Evolutionary conservation across 1,140 invertebrate species (phyloP).

Genomic region (Diachasma alloeum): DNA sequence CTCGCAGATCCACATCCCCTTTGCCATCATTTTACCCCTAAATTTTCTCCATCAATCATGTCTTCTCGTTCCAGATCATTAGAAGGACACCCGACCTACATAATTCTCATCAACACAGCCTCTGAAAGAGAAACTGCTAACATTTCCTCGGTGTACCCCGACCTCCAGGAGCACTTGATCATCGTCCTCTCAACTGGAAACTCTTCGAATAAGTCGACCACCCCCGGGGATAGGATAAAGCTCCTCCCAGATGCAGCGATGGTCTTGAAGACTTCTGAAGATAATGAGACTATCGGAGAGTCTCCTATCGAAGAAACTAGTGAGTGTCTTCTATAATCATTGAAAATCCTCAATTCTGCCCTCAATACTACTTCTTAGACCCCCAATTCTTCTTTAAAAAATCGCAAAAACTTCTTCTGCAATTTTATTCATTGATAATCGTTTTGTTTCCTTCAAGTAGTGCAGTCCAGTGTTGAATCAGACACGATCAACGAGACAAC

Average conservation of each 20-base stretch:
- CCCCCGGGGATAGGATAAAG: background rate
- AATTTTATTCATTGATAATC: no score
- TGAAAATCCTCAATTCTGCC: no score
- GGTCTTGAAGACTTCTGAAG: background rate
- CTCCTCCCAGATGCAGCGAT: background rate
- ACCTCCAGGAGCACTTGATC: constrained; percentile 54
- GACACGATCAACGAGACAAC: no score
- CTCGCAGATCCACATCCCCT: no score
- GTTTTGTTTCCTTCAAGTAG: no score
- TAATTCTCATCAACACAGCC: constrained; percentile 65
- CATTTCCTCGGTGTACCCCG: constrained; percentile 51
- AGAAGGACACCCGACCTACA: constrained; percentile 56
- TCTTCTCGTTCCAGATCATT: constrained; percentile 52
- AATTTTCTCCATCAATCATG: background rate
- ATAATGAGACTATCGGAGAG: background rate
- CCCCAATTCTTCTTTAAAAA: no score
- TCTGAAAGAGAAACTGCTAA: constrained; percentile 55
- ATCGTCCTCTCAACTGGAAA: constrained; percentile 56
- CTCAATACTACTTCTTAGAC: no score
- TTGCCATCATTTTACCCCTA: background rate
- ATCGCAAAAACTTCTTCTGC: no score
- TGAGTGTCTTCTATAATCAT: no score
- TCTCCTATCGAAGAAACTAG: background rate
- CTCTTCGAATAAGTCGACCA: background rate
- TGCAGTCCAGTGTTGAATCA: no score